Conservation (phyloP, 2,888 invertebrate genomes). For the Miltochrista miniata region DNA sequence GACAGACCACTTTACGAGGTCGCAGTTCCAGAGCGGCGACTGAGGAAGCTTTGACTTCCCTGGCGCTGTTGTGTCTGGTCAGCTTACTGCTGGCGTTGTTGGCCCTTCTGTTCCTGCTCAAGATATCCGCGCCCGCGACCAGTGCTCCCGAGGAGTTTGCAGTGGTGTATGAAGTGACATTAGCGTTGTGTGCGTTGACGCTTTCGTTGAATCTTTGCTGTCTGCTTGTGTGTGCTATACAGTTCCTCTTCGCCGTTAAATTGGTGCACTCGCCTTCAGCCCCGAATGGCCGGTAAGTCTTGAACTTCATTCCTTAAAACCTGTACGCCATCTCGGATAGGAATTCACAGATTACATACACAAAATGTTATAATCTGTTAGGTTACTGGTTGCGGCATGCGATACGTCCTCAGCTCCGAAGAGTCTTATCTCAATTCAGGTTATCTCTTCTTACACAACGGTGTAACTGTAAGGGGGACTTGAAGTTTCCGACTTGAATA, state of each 20-base stretch:
- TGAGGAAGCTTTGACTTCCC: constrained; percentile 91
- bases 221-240: constrained; percentile 95
- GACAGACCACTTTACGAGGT: constrained; percentile 60
- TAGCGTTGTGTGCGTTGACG: constrained; percentile 94
- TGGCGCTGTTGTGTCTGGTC: constrained; percentile 93
- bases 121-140: constrained; percentile 89
- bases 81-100: constrained; percentile 92
- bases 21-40: constrained; percentile 69
- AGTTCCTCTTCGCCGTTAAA: constrained; percentile 97
- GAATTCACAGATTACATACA: constrained; percentile 37
- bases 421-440: constrained; percentile 66
- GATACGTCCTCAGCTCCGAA: constrained; percentile 47
- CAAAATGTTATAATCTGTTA: constrained; percentile 60
- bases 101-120: constrained; percentile 92
- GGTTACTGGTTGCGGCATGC: constrained; percentile 51
- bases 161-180: constrained; percentile 95
- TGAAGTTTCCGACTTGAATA: constrained; percentile 50
- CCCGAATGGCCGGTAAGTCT: constrained; percentile 86
- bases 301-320: constrained; percentile 10
- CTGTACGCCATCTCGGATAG: constrained; percentile 12
- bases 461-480: constrained; percentile 64
- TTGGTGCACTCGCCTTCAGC: constrained; percentile 93
- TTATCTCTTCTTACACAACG: constrained; percentile 65
- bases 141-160: constrained; percentile 90
- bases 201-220: constrained; percentile 95